These are phyloP conservation scores for Mastomys natalensis DNA, from an alignment of 2,113 vertebrate genomes.

Conservation along the genomic window DNA sequence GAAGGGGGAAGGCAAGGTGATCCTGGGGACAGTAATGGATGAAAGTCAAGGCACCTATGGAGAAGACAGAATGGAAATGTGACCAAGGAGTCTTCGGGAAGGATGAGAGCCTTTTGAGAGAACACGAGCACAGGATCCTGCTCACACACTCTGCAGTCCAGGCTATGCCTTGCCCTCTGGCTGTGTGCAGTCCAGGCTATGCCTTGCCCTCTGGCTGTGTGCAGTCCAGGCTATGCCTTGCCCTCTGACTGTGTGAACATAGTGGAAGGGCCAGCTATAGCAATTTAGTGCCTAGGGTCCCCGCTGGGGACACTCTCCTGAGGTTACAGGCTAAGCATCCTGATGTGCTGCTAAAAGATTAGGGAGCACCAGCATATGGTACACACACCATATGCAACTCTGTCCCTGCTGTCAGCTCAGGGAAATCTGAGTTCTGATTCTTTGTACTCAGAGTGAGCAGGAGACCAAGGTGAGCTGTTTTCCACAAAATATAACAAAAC, in stretches of 20 bases:
- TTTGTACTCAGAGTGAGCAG: neutral
- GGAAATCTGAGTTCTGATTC: conserved; percentile 1
- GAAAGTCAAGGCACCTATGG: neutral
- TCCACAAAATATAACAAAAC: neutral
- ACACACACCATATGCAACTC: neutral
- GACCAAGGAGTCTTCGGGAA: neutral
- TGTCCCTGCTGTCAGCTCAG: neutral
- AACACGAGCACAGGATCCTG: no score
- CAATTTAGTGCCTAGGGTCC: neutral
- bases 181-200: neutral
- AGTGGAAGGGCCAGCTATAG: neutral
- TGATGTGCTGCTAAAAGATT: neutral
- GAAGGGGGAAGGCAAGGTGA: neutral
- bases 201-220: neutral
- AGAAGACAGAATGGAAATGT: neutral
- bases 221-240: neutral
- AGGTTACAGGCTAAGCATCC: neutral
- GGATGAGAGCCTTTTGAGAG: neutral
- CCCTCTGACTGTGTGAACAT: neutral
- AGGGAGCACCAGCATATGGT: conserved; percentile 25
- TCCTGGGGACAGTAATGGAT: neutral
- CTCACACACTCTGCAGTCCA: neutral
- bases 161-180: neutral
- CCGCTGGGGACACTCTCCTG: neutral
- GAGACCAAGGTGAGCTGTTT: neutral